phyloP scores from a whole-genome alignment of 2,113 vertebrate species.

The Sorex fumeus region DNA sequence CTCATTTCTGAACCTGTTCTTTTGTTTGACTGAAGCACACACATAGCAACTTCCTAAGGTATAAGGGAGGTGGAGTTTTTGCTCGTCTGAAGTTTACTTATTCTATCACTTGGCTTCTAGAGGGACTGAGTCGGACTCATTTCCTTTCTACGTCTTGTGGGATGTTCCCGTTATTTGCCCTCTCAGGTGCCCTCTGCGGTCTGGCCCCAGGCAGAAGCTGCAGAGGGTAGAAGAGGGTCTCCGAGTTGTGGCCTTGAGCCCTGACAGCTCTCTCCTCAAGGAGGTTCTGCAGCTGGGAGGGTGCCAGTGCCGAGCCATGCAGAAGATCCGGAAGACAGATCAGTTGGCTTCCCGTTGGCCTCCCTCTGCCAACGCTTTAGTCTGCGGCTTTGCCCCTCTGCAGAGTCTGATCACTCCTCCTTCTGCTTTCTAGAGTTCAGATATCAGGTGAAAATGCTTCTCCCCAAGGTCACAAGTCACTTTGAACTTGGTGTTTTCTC shows the following conservation, averaged over 20 bases:
- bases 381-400: neutral
- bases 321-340: neutral
- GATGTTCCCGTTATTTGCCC: neutral
- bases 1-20: constrained; percentile 7
- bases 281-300: rapidly evolving
- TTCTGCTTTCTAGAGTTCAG: constrained; percentile 11
- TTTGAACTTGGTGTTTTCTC: constrained; percentile 23
- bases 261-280: rapidly evolving
- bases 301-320: neutral
- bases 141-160: neutral
- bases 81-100: neutral
- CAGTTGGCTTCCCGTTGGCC: neutral
- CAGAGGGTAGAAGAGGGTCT: rapidly evolving
- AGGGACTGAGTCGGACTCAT: neutral
- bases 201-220: neutral
- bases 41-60: neutral
- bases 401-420: neutral
- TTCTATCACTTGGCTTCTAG: neutral
- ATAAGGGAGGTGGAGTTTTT: neutral
- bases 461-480: neutral
- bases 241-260: neutral
- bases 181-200: neutral
- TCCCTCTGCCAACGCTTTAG: neutral
- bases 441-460: constrained; percentile 6
- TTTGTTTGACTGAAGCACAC: neutral